These are phyloP conservation scores for Characodon lateralis DNA, from an alignment of 2,797 vertebrate genomes.

Conservation along the genomic window DNA sequence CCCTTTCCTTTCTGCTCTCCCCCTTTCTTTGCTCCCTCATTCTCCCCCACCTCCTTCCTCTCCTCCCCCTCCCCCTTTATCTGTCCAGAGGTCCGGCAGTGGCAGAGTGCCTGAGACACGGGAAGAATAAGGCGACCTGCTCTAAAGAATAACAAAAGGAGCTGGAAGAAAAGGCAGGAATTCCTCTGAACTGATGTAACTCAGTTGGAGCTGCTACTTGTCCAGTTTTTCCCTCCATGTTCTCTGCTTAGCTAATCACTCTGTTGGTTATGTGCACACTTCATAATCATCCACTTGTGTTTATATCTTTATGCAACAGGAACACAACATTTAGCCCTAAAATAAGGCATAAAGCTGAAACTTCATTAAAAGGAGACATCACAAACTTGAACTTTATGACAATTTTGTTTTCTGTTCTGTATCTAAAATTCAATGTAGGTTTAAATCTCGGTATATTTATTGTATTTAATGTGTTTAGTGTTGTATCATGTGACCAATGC, in stretches of 20 bases:
- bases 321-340: not conserved
- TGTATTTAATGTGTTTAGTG: not conserved
- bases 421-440: not conserved
- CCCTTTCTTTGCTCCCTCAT: not conserved
- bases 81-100: constrained; percentile 46
- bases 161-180: constrained; percentile 78
- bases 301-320: not conserved
- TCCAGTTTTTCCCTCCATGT: constrained; percentile 44
- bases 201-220: constrained; percentile 52
- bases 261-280: constrained; percentile 9
- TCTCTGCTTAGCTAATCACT: constrained; percentile 8
- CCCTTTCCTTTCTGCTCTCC: constrained; percentile 2
- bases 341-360: not conserved
- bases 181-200: constrained; percentile 81
- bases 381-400: not conserved
- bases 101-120: constrained; percentile 40
- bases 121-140: constrained; percentile 61
- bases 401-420: not conserved
- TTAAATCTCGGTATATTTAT: not conserved
- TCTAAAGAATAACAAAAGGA: constrained; percentile 81
- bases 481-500: constrained; percentile 11
- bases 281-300: constrained; percentile 7
- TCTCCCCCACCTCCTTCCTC: not conserved
- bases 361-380: not conserved
- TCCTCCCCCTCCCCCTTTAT: constrained; percentile 29